Base-by-base conservation (phyloP, 1,140 invertebrate genomes). In the Ectropis grisescens region DNA sequence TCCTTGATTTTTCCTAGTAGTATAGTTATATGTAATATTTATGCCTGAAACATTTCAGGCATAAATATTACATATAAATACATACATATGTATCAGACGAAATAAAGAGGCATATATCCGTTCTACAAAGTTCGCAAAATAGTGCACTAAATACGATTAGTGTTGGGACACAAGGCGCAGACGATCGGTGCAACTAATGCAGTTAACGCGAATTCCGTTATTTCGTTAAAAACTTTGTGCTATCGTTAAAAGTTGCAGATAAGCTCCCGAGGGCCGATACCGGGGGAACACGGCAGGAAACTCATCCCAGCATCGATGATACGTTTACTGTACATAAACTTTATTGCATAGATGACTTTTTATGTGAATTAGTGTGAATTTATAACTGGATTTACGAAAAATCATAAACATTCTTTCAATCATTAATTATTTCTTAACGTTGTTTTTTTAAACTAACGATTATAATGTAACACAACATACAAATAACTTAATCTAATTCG, bases 201-300 rank as follows among this genome's bases (percentile, higher is more conserved):
- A 41, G 52, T 54, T 64, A 56, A 47, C 60, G 61, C 42, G 33
- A 60, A 68, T 74, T 71, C 55, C 44, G 58, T 72, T 66, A 79
- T 72, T 72, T 66, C 64, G 66, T 72, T 76, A 67, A 71, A 74
- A 75, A 75, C 71, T 60, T 74, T 75, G 27, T 37, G 54, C 52
- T 69, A 69, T 71, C 70, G 65, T 74, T 71, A 70, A 74, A 79
- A 79, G 59, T 76, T 70, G 45, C 47, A 41, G 47, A 58, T 58
- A 57, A 51, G 58, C 52, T 54, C 61, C 51, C 36, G 34, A 40
- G 55, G 47, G 52, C 38, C 49, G 45, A 49, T 54, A 41, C 47
- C 25, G 24, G 24, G 11, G 19, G 24, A 8, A 15, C 16, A 13
- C 11, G 34, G 22, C 26, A 29, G 26, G 16, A 16, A n/a, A 9